These are phyloP conservation scores for Channa maculata DNA, from an alignment of 2,113 vertebrate genomes.

Conservation along the genomic window DNA sequence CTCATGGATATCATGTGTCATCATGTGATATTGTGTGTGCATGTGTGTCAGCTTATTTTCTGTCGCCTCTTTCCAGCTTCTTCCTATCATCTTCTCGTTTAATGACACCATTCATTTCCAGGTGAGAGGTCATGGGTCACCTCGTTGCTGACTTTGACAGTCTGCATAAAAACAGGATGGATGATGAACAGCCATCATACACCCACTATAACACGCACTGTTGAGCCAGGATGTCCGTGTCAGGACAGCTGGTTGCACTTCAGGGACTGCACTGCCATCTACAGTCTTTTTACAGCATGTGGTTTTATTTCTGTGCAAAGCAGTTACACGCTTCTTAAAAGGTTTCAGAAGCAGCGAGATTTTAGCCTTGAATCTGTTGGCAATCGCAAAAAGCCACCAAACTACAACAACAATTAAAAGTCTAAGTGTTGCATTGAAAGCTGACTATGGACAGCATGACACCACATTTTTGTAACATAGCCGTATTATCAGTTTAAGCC, in stretches of 20 bases:
- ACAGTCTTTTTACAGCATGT: background rate
- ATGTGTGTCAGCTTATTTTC: constrained; percentile 32
- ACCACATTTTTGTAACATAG: no score
- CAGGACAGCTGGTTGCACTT: constrained; percentile 5
- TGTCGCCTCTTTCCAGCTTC: constrained; percentile 18
- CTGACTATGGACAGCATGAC: no score
- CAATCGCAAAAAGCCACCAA: no score
- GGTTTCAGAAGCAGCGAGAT: no score
- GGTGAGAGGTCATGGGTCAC: constrained; percentile 44
- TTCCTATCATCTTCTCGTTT: constrained; percentile 55
- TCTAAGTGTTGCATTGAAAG: no score
- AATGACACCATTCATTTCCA: constrained; percentile 41
- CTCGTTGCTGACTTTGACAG: constrained; percentile 53
- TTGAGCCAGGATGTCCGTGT: constrained; percentile 6
- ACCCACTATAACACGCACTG: background rate
- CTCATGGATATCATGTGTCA: constrained; percentile 23
- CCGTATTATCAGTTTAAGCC: no score
- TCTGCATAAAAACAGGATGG: constrained; percentile 70
- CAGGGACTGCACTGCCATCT: constrained; percentile 43
- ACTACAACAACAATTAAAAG: no score
- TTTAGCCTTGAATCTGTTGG: no score
- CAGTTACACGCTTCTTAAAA: no score
- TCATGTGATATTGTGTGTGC: background rate
- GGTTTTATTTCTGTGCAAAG: no score
- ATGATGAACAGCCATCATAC: constrained; percentile 13